Conservation (phyloP, 2,113 vertebrate genomes). For the Hassar affinis region DNA sequence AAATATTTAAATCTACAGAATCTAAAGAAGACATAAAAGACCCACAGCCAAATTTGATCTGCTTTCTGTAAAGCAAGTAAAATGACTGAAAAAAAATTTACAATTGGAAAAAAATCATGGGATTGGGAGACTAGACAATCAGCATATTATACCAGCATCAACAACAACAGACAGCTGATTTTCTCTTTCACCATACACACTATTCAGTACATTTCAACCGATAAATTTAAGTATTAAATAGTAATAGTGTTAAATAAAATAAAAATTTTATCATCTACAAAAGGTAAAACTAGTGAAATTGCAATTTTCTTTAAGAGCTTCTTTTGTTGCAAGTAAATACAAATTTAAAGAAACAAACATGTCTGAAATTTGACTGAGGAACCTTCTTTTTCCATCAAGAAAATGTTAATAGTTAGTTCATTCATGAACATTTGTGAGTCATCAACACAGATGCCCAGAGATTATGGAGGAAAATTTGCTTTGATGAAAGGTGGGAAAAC, state of each 20-base stretch:
- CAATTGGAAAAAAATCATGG: background rate
- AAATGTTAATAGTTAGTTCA: background rate
- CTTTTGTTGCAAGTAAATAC: background rate
- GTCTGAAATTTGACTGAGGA: background rate
- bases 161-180: background rate
- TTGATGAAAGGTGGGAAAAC: constrained; percentile 5
- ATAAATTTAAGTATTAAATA: background rate
- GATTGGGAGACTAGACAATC: background rate
- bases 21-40: background rate
- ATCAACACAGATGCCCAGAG: constrained; percentile 2
- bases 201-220: background rate
- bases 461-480: constrained; percentile 11
- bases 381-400: background rate
- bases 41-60: background rate
- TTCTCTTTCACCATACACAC: background rate
- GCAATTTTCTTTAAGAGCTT: background rate
- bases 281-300: background rate
- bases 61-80: background rate
- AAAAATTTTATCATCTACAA: no score
- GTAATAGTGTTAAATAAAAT: no score
- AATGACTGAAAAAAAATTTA: background rate
- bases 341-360: background rate
- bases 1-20: background rate
- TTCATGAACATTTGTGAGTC: background rate
- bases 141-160: background rate